Conservation (phyloP, 2,888 invertebrate species). For the Pheosia tremula region DNA sequence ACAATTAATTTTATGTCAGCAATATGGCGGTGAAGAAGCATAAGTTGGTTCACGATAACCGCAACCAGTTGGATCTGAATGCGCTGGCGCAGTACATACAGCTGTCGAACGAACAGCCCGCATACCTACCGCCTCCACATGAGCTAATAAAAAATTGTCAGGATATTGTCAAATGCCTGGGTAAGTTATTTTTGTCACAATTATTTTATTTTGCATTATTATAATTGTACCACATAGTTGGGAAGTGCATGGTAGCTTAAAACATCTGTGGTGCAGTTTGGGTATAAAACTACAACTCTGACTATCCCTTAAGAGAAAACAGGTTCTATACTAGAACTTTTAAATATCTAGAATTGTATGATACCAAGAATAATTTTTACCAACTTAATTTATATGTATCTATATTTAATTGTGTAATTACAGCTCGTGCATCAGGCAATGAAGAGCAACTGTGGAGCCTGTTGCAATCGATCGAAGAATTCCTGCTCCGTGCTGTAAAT, state of each 20-base stretch:
- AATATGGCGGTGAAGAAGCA: slow-evolving; percentile 86
- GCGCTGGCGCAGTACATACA: slow-evolving; percentile 77
- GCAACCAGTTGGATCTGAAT: slow-evolving; percentile 63
- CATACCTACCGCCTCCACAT: slow-evolving; percentile 64
- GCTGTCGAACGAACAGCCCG: slow-evolving; percentile 74
- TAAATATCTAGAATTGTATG: too few relatives aligned
- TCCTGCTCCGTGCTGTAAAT: slow-evolving; percentile 60
- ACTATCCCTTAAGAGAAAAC: too few relatives aligned
- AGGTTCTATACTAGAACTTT: too few relatives aligned
- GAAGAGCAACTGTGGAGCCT: slow-evolving; percentile 60
- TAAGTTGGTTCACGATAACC: slow-evolving; percentile 76
- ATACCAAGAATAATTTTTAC: too few relatives aligned
- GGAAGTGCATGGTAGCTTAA: too few relatives aligned
- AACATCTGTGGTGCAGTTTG: too few relatives aligned
- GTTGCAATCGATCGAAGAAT: slow-evolving; percentile 66
- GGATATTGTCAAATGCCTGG: slow-evolving; percentile 79
- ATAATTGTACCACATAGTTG: too few relatives aligned
- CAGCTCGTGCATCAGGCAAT: slow-evolving; percentile 56
- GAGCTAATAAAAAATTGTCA: slow-evolving; percentile 78
- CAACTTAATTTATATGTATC: neutral
- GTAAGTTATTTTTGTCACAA: slow-evolving; percentile 51
- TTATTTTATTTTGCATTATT: too few relatives aligned
- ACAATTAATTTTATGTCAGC: neutral
- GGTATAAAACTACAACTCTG: too few relatives aligned
- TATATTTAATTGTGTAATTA: slow-evolving; percentile 15